These are phyloP conservation scores for Plumapathes pennacea DNA, from an alignment of 92 coral and sea anemone genomes.

Conservation along the genomic window DNA sequence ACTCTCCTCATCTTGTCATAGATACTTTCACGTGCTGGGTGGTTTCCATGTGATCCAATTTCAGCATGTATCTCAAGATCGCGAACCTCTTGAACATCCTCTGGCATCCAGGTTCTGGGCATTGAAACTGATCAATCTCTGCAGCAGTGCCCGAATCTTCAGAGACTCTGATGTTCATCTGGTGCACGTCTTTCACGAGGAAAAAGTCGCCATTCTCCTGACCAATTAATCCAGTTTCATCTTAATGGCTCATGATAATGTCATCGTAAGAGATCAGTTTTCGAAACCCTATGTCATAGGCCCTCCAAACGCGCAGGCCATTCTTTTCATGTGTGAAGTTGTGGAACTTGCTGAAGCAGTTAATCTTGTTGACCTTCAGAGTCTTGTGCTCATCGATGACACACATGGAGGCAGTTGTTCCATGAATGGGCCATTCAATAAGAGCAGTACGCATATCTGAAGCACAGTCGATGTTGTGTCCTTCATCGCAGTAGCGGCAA, in stretches of 20 bases:
- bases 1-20: too few relatives aligned
- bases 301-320: slow-evolving; percentile 31
- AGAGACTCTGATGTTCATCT: too few relatives aligned
- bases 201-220: too few relatives aligned
- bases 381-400: slow-evolving; percentile 14
- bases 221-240: neutral
- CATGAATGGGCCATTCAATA: slow-evolving; percentile 8
- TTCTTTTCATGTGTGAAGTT: slow-evolving; percentile 15
- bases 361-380: slow-evolving; percentile 24
- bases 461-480: slow-evolving; percentile 7
- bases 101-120: too few relatives aligned
- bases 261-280: neutral
- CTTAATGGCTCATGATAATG: neutral
- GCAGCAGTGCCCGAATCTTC: too few relatives aligned
- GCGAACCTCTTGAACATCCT: too few relatives aligned
- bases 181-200: too few relatives aligned
- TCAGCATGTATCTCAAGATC: too few relatives aligned
- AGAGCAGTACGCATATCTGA: slow-evolving; percentile 19
- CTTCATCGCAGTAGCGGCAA: slow-evolving; percentile 15
- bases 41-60: too few relatives aligned
- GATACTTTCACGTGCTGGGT: too few relatives aligned
- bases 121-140: too few relatives aligned
- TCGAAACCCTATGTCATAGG: slow-evolving; percentile 27
- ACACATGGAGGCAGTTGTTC: slow-evolving; percentile 34
- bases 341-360: slow-evolving; percentile 21